Conservation (phyloP, 2,888 invertebrate genomes). For the Mythimna impura region DNA sequence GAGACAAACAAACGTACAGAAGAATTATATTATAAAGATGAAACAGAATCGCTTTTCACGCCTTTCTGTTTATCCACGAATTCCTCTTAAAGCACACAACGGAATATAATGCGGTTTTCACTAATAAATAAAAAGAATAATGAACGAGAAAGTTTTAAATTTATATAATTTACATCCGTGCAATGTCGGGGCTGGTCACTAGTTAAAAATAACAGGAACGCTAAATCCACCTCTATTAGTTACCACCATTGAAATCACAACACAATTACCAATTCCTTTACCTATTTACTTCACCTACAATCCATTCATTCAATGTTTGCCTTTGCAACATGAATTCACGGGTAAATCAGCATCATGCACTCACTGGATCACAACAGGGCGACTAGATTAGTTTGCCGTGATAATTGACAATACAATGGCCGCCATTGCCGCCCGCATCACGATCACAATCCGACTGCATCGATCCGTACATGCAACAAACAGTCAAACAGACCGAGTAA, state of each 20-base stretch:
- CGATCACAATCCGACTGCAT: slow-evolving; percentile 63
- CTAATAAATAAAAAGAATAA: too few relatives aligned
- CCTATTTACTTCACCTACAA: slow-evolving; percentile 11
- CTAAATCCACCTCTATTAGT: neutral
- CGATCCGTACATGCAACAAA: slow-evolving; percentile 62
- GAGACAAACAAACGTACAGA: too few relatives aligned
- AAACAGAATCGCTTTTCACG: too few relatives aligned
- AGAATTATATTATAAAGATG: too few relatives aligned
- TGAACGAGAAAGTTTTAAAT: too few relatives aligned
- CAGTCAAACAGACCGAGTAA: slow-evolving; percentile 61
- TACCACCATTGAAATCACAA: slow-evolving; percentile 9
- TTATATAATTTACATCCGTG: too few relatives aligned
- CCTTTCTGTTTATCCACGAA: too few relatives aligned
- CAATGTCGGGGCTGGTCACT: too few relatives aligned
- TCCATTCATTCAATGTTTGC: slow-evolving; percentile 27
- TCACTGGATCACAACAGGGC: slow-evolving; percentile 35
- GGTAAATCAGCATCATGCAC: slow-evolving; percentile 48
- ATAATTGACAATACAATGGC: slow-evolving; percentile 67
- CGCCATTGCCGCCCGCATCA: slow-evolving; percentile 68
- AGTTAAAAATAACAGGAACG: neutral
- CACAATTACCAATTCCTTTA: neutral
- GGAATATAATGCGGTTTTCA: too few relatives aligned
- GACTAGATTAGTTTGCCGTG: slow-evolving; percentile 69
- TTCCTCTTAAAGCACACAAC: too few relatives aligned
- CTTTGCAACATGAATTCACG: slow-evolving; percentile 9